Base-by-base conservation (phyloP, 2,113 vertebrate genomes). In the Paradoxurus hermaphroditus region DNA sequence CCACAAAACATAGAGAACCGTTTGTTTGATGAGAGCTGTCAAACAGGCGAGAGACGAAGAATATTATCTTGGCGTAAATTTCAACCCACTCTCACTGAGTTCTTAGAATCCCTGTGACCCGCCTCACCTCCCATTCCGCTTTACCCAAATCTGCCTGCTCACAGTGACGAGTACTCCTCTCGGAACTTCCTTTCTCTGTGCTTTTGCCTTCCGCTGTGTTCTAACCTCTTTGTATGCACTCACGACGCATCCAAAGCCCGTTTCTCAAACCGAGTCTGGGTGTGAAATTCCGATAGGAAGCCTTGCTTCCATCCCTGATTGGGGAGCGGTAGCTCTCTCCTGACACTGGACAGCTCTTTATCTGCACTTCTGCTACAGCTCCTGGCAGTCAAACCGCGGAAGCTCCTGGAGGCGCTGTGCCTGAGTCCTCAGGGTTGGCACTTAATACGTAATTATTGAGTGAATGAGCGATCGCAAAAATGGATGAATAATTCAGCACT, bases 141-240 rank as follows among this genome's bases (percentile, higher is more conserved):
- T 13, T 27, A 68, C 10, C 4, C 11, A 51, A 67, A 56, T 73
- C 46, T 3, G 34, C 34, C 19, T 44, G 16, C 31, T 77, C 41
- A 36, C 1, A 4, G 65, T 84, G n/a, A 84, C 34, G 18, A 79
- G 21, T 31, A 79, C 7, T 1, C 6, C 4, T 49, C 46, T 82
- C 0, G 0, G 19, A 51, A 68, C 0, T 23, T 56, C 36, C 21
- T 67, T 31, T 15, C 31, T 87, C 12, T 7, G 23, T 79, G 34
- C 23, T 63, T 62, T 67, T 62, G 56, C 7, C 79, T 59, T 36
- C 7, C 10, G 29, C 16, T 46, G 18, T 59, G 23, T 88, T 82
- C 49, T 51, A 87, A 82, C 4, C 29, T 18, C 25, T 73, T 85
- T 89, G 10, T 31, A 49, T 46, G 34, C 23, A 62, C 3, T 21